phyloP scores from a whole-genome alignment of 1,140 invertebrate species.

The Drosophila guanche region DNA sequence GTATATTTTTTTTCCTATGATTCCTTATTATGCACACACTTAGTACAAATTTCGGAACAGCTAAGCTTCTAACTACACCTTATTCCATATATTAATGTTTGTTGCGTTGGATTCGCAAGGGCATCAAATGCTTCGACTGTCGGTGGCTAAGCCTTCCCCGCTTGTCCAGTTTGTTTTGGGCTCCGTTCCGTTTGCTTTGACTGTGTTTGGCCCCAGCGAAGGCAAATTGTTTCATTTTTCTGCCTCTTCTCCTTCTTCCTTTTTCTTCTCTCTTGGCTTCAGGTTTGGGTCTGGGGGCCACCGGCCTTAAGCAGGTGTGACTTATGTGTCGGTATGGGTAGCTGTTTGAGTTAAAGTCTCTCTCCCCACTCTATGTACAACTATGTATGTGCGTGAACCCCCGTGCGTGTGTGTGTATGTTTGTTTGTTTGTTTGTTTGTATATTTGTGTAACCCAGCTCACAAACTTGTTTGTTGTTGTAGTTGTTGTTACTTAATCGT shows the following conservation, averaged over 20 bases:
- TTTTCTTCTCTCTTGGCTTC: conserved; percentile 6
- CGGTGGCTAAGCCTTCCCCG: too few relatives aligned
- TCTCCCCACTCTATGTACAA: too few relatives aligned
- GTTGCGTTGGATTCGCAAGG: not conserved
- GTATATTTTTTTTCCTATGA: too few relatives aligned
- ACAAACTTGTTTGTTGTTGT: conserved; percentile 71
- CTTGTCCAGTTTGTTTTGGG: conserved; percentile 39
- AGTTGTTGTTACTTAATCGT: conserved; percentile 72
- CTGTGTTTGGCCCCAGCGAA: conserved; percentile 26
- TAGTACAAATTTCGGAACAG: too few relatives aligned
- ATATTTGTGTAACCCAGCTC: conserved; percentile 36
- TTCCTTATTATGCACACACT: too few relatives aligned
- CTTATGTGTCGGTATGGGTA: conserved; percentile 31
- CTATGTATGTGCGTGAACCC: not conserved
- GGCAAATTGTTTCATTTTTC: conserved; percentile 57
- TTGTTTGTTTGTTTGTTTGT: conserved; percentile 10
- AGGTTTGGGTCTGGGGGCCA: not conserved
- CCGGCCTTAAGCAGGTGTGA: conserved; percentile 68
- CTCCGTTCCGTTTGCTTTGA: conserved; percentile 33
- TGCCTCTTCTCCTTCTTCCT: conserved; percentile 45
- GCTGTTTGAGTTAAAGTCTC: conserved; percentile 1
- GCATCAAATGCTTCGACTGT: not conserved
- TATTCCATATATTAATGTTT: too few relatives aligned
- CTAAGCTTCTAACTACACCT: too few relatives aligned
- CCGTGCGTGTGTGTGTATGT: conserved; percentile 6